Percentiles rank a stretch among this genome's conserved stretches.
phyloP scores from a whole-genome alignment of 2,888 invertebrate species.

The Oasisia sp. region DNA sequence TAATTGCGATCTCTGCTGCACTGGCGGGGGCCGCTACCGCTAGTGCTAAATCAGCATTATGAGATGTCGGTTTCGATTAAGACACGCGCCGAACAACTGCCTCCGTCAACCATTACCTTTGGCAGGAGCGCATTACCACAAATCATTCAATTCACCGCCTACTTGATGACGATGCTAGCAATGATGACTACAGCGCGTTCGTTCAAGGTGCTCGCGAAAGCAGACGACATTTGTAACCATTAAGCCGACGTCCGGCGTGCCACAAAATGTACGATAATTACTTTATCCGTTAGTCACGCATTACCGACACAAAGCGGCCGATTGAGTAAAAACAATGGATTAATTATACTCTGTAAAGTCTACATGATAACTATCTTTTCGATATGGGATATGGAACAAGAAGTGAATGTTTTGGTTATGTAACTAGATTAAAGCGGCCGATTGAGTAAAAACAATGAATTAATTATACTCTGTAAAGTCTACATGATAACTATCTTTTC shows the following conservation, averaged over 20 bases:
- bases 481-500: neutral
- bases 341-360: neutral
- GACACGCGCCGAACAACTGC: neutral
- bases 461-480: neutral
- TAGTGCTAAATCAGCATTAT: neutral
- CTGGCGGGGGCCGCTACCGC: neutral
- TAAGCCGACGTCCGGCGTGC: neutral
- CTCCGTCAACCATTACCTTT: neutral
- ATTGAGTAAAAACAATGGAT: neutral
- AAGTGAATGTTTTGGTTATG: no score
- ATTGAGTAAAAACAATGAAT: neutral
- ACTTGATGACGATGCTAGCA: neutral
- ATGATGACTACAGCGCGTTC: neutral
- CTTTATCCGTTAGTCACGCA: neutral
- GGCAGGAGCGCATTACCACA: neutral
- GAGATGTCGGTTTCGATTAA: conserved; percentile 3
- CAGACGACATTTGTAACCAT: conserved; percentile 12
- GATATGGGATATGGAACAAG: no score
- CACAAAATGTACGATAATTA: conserved; percentile 4
- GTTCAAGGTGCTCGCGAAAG: conserved; percentile 9
- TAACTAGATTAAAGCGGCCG: no score
- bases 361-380: neutral
- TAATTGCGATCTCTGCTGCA: neutral
- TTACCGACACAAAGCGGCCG: neutral
- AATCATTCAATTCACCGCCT: conserved; percentile 6